These are phyloP conservation scores for Neolamprologus modestus DNA, from an alignment of 2,113 vertebrate genomes.

Conservation along the genomic window DNA sequence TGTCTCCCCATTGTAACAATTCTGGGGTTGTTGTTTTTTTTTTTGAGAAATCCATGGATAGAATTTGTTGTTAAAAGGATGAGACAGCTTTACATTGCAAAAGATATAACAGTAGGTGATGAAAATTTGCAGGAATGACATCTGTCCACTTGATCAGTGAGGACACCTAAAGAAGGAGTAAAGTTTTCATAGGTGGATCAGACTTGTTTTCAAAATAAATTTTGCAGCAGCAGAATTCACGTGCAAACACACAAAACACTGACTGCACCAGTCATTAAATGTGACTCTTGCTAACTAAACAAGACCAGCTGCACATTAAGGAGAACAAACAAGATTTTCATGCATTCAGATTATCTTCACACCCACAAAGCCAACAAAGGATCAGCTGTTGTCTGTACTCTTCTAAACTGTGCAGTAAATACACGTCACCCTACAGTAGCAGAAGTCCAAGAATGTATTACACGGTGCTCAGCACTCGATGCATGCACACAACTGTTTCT, in stretches of 20 bases:
- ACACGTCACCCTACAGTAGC: not conserved
- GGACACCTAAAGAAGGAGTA: not conserved
- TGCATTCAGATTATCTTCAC: not conserved
- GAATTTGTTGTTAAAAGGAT: not conserved
- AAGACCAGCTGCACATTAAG: not conserved
- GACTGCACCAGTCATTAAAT: not conserved
- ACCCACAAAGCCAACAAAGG: not conserved
- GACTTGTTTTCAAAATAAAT: not conserved
- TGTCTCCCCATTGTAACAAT: not conserved
- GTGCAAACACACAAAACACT: not conserved
- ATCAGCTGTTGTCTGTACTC: not conserved
- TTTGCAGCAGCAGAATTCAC: not conserved
- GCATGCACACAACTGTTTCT: not conserved
- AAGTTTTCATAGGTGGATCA: not conserved
- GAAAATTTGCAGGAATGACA: not conserved
- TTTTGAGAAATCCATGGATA: not conserved
- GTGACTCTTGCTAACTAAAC: not conserved
- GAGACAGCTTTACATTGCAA: not conserved
- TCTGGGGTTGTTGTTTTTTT: accelerated
- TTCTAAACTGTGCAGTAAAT: not conserved
- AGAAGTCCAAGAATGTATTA: not conserved
- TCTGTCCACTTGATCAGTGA: not conserved
- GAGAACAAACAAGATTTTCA: not conserved
- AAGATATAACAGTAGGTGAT: not conserved
- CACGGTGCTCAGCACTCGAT: not conserved